Percentiles rank a stretch among this genome's conserved stretches.
phyloP scores from a whole-genome alignment of 1,140 invertebrate genomes.

The Caligus rogercresseyi region DNA sequence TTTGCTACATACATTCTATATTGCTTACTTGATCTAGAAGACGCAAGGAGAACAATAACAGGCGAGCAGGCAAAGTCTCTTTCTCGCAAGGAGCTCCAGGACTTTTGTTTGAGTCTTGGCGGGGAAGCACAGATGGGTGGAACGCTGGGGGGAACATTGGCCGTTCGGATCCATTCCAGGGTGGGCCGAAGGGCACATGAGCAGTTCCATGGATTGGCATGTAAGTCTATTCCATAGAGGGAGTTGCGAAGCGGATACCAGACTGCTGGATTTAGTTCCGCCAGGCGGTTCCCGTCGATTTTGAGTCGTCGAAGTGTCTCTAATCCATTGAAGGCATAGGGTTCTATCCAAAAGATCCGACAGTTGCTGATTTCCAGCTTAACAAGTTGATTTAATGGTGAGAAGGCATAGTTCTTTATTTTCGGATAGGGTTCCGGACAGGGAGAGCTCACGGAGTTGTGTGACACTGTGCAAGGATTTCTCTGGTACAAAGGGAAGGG shows the following conservation, averaged over 20 bases:
- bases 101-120: conserved; percentile 36
- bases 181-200: conserved; percentile 51
- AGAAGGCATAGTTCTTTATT: conserved; percentile 48
- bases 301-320: conserved; percentile 52
- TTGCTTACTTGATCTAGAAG: background rate
- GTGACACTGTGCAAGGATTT: conserved; percentile 46
- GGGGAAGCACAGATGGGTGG: conserved; percentile 48
- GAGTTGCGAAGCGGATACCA: conserved; percentile 41
- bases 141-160: conserved; percentile 49
- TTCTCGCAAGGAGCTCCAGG: conserved; percentile 52
- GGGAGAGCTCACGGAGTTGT: conserved; percentile 50
- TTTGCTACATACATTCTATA: too few relatives aligned
- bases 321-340: conserved; percentile 49
- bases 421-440: conserved; percentile 49
- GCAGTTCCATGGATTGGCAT: conserved; percentile 62
- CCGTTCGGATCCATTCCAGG: conserved; percentile 51
- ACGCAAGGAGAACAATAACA: conserved; percentile 24
- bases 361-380: conserved; percentile 51
- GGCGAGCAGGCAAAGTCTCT: conserved; percentile 63
- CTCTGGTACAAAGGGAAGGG: conserved; percentile 44
- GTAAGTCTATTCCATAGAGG: conserved; percentile 52
- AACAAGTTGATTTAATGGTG: conserved; percentile 44
- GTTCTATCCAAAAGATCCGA: conserved; percentile 42
- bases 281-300: conserved; percentile 50
- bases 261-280: conserved; percentile 40